Conservation (phyloP, 2,888 invertebrate genomes). For the Pyrochroa serraticornis region DNA sequence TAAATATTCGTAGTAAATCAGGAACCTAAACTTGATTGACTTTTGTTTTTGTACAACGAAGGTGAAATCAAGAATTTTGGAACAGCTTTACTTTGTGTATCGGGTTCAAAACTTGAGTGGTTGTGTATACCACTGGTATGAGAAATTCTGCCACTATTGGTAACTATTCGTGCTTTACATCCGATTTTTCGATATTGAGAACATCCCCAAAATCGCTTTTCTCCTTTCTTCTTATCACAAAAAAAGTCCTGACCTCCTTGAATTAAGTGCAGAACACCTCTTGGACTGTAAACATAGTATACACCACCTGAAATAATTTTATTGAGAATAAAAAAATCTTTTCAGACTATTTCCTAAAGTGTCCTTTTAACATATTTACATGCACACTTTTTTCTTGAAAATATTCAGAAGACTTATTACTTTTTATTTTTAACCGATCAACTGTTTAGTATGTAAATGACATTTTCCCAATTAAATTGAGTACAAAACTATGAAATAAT, state of each 20-base stretch:
- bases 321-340: neutral
- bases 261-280: slow-evolving; percentile 29
- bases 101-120: slow-evolving; percentile 7
- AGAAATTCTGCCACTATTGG: slow-evolving; percentile 21
- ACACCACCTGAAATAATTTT: slow-evolving; percentile 26
- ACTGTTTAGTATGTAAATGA: too few species aligned
- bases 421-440: too few species aligned
- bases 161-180: slow-evolving; percentile 38
- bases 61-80: too few species aligned
- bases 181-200: slow-evolving; percentile 31
- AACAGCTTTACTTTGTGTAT: too few species aligned
- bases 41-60: too few species aligned
- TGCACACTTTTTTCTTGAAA: too few species aligned
- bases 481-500: too few species aligned
- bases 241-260: slow-evolving; percentile 30
- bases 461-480: too few species aligned
- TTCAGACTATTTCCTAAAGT: neutral
- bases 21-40: too few species aligned
- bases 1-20: too few species aligned
- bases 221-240: slow-evolving; percentile 31
- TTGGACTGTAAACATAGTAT: slow-evolving; percentile 26
- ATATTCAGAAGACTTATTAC: too few species aligned
- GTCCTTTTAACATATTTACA: too few species aligned
- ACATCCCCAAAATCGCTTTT: slow-evolving; percentile 38
- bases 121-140: slow-evolving; percentile 28